Evolutionary conservation across 2,797 vertebrate genomes (phyloP), one percentile per base, ranked within the genome.

Genomic region (Acrossocheilus fasciatus): DNA sequence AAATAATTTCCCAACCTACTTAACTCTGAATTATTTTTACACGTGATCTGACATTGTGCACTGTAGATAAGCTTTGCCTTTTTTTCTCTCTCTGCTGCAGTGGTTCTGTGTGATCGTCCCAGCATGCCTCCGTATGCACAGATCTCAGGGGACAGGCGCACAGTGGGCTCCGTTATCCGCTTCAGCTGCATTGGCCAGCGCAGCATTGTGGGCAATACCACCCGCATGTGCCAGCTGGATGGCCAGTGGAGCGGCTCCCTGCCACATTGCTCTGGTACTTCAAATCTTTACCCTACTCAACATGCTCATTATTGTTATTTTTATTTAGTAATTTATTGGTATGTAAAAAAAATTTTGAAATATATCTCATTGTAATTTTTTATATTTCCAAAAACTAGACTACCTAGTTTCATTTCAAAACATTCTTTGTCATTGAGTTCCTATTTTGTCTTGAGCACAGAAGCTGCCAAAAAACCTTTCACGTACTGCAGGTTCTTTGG

Each of bases 201-300:
- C n/a, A 92, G 76, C 47, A 92, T 99, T 90, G 90, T 99, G 0
- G 98, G 98, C 84, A 99, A 99, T 59, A 93, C 97, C n/a, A 99
- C 97, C 0, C 96, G 98, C 47, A 96, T 97, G 95, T 99, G 98
- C 92, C 98, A 98, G 92, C 95, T 98, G 86, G 97, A 99, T 0
- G 97, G 98, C 90, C 97, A 96, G 88, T 99, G 98, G 98, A 99
- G 98, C 85, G 96, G 98, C 85, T 98, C 97, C 2, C 95, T 96
- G 12, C 98, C 98, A 0, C 98, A 99, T 94, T 99, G 98, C 94
- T 98, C 98, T 15, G 98, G 98, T 99, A 97, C 2, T 85, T 18
- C 57, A 36, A 39, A 78, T 72, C 34, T 75, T 54, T 64, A 64
- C 41, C 45, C 66, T 4, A 2, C 6, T 7, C 78, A 77, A 64